These are phyloP conservation scores for Latrodectus hesperus DNA, from an alignment of 2,888 invertebrate species.

Conservation along the genomic window DNA sequence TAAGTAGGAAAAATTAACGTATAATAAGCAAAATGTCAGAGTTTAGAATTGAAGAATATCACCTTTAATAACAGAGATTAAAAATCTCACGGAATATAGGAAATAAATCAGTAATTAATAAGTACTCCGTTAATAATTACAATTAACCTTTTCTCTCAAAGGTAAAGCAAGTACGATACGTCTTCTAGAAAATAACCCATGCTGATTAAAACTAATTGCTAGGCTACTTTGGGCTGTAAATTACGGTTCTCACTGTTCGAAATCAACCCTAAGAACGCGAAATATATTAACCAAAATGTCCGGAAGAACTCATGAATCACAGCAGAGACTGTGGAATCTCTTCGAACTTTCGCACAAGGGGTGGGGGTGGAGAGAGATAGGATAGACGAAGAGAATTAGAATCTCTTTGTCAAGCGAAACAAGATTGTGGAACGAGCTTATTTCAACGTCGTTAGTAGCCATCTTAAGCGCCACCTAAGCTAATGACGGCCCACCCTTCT, in stretches of 20 bases:
- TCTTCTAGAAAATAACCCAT: not conserved
- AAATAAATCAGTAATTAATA: too few species aligned
- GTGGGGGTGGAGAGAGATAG: not conserved
- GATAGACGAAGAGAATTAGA: not conserved
- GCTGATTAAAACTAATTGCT: slow-evolving; percentile 2
- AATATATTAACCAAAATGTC: slow-evolving; percentile 1
- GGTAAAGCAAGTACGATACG: not conserved
- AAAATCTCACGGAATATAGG: too few species aligned
- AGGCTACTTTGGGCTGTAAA: not conserved
- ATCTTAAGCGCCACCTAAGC: slow-evolving; percentile 29
- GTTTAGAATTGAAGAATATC: too few species aligned
- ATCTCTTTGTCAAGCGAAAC: slow-evolving; percentile 39
- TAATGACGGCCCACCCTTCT: slow-evolving; percentile 19
- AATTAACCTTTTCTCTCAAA: too few species aligned
- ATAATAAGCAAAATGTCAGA: too few species aligned
- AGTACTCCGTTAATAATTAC: too few species aligned
- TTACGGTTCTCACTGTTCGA: not conserved
- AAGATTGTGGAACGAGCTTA: slow-evolving; percentile 40
- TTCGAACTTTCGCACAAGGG: slow-evolving; percentile 24
- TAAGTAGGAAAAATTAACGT: too few species aligned
- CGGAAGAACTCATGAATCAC: slow-evolving; percentile 5
- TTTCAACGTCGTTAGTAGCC: slow-evolving; percentile 45
- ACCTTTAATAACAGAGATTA: too few species aligned
- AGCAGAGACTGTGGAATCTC: slow-evolving; percentile 6
- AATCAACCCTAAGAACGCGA: not conserved